A percentile compares a stretch with the other conserved stretches of the same genome.
phyloP scores from a whole-genome alignment of 2,113 vertebrate genomes.

The Polyodon spathula region DNA sequence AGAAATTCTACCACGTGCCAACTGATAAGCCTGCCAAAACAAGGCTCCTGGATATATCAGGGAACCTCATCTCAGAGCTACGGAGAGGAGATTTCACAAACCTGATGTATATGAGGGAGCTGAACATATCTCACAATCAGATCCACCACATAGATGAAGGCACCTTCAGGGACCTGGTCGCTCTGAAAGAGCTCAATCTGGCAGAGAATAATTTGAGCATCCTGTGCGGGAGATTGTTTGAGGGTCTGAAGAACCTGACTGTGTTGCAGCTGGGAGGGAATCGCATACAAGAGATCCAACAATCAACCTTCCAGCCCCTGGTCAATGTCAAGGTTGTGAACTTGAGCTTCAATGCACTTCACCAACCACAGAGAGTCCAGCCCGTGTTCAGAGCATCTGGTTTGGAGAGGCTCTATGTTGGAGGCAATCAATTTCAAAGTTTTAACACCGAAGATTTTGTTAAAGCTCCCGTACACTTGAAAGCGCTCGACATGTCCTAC shows the following conservation, averaged over 20 bases:
- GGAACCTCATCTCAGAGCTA: constrained; percentile 37
- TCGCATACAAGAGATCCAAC: constrained; percentile 14
- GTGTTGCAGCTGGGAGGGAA: constrained; percentile 31
- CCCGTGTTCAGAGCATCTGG: constrained; percentile 29
- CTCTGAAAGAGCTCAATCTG: constrained; percentile 34
- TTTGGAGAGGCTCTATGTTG: constrained; percentile 22
- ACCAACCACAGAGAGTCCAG: constrained; percentile 4
- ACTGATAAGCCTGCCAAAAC: constrained; percentile 32
- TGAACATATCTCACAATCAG: constrained; percentile 32
- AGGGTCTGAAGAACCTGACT: constrained; percentile 35
- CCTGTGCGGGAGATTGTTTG: constrained; percentile 28
- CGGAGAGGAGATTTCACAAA: constrained; percentile 26
- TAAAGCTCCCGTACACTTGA: constrained; percentile 3
- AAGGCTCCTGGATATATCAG: constrained; percentile 29
- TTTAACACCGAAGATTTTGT: constrained; percentile 22
- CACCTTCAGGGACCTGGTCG: constrained; percentile 32
- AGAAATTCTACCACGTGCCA: constrained; percentile 27
- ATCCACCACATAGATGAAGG: constrained; percentile 24
- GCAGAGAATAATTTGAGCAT: constrained; percentile 28
- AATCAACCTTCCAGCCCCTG: constrained; percentile 29
- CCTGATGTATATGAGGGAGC: constrained; percentile 7
- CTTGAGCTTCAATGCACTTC: constrained; percentile 34
- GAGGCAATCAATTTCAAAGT: constrained; percentile 14
- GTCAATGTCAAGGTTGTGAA: constrained; percentile 33
- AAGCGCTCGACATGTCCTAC: constrained; percentile 33